Evolutionary conservation across 2,113 vertebrate genomes (phyloP).

Genomic region (Nipponia nippon): DNA sequence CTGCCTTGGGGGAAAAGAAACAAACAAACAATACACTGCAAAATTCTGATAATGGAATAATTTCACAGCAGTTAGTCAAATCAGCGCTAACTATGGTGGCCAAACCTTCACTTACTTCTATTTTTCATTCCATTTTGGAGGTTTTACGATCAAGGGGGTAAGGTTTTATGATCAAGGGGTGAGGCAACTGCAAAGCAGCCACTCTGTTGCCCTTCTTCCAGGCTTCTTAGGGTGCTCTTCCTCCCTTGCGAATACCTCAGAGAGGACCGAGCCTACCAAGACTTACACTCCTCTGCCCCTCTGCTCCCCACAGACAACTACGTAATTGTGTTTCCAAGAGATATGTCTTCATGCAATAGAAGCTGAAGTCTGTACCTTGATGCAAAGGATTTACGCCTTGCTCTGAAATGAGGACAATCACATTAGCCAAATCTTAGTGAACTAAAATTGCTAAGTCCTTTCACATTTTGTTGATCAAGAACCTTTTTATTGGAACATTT

Average conservation of each 20-base stretch:
- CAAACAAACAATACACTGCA: background rate
- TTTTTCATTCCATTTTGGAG: background rate
- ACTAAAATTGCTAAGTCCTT: conserved; percentile 20
- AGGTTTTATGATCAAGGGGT: background rate
- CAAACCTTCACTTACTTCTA: background rate
- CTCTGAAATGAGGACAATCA: conserved; percentile 6
- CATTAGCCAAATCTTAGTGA: conserved; percentile 13
- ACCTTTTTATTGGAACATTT: background rate
- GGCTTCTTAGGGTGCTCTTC: background rate
- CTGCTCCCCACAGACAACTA: background rate
- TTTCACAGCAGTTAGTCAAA: background rate
- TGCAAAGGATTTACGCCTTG: background rate
- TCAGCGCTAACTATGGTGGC: background rate
- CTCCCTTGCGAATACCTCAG: background rate
- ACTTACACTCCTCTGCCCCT: background rate
- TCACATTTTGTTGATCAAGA: conserved; percentile 52
- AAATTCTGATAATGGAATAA: background rate
- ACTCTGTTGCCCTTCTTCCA: background rate
- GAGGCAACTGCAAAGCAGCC: background rate
- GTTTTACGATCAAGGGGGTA: background rate
- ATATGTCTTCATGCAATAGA: background rate
- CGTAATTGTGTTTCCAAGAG: background rate
- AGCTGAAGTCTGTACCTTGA: background rate
- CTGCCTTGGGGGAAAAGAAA: background rate
- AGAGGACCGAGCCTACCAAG: background rate